These are phyloP conservation scores for Pandemis corylana DNA, from an alignment of 2,888 invertebrate species.

Conservation along the genomic window DNA sequence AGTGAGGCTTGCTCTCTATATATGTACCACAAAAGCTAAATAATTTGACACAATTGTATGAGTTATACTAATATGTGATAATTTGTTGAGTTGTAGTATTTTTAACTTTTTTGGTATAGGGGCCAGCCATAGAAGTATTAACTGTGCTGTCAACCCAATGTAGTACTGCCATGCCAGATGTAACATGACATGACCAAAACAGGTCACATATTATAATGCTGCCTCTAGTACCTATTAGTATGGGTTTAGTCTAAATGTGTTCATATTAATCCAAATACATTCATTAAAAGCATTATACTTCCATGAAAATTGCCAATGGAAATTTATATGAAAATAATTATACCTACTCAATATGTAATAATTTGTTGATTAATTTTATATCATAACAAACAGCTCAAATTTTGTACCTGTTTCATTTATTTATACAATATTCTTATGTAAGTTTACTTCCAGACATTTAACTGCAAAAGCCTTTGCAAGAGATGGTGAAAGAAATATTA, in stretches of 20 bases:
- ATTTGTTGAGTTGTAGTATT: too few relatives aligned
- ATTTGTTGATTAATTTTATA: conserved; percentile 14
- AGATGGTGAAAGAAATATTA: neutral
- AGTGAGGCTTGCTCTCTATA: too few relatives aligned
- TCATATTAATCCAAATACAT: neutral
- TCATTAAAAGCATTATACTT: neutral
- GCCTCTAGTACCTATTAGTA: too few relatives aligned
- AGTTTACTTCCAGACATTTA: conserved; percentile 42
- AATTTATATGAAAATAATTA: conserved; percentile 15
- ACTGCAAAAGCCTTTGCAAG: neutral
- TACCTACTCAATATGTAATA: conserved; percentile 6
- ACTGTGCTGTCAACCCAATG: neutral
- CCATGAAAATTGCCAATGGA: neutral
- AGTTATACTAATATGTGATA: too few relatives aligned
- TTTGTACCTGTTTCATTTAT: conserved; percentile 54
- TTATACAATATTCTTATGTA: conserved; percentile 35
- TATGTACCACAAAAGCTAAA: too few relatives aligned
- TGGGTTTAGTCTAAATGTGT: neutral
- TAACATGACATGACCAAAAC: neutral
- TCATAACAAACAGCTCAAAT: conserved; percentile 49
- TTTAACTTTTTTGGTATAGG: too few relatives aligned
- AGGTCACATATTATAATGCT: neutral
- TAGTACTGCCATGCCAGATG: neutral
- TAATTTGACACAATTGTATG: too few relatives aligned
- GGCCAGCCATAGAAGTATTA: too few relatives aligned